Conservation (phyloP, 2,888 invertebrate species). For the Ecliptopera silaceata region DNA sequence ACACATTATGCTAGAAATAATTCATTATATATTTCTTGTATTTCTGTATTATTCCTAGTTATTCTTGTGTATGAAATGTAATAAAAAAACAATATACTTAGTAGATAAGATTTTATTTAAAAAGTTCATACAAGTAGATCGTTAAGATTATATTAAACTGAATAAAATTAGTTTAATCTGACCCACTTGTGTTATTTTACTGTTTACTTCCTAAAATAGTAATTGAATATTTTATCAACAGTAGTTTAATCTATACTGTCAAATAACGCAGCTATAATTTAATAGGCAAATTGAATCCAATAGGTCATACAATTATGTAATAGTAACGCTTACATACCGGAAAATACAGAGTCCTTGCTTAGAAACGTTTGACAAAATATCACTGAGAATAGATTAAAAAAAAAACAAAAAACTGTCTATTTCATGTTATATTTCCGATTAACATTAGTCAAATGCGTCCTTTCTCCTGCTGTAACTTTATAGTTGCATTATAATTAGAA, state of each 20-base stretch:
- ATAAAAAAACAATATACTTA: neutral
- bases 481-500: no score
- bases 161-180: constrained; percentile 24
- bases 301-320: neutral
- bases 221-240: constrained; percentile 2
- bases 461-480: no score
- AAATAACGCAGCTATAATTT: neutral
- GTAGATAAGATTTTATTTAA: constrained; percentile 24
- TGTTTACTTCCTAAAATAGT: constrained; percentile 5
- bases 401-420: no score
- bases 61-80: neutral
- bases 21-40: neutral
- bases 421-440: no score
- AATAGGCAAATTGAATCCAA: neutral
- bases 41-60: neutral
- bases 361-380: neutral
- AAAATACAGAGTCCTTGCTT: neutral
- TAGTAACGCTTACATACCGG: neutral
- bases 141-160: constrained; percentile 16
- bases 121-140: constrained; percentile 16
- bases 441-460: no score
- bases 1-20: neutral
- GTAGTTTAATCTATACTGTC: neutral
- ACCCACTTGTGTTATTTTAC: constrained; percentile 20
- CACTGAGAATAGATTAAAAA: no score